phyloP scores from a whole-genome alignment of 1,140 invertebrate species.

The Colletes gigas region DNA sequence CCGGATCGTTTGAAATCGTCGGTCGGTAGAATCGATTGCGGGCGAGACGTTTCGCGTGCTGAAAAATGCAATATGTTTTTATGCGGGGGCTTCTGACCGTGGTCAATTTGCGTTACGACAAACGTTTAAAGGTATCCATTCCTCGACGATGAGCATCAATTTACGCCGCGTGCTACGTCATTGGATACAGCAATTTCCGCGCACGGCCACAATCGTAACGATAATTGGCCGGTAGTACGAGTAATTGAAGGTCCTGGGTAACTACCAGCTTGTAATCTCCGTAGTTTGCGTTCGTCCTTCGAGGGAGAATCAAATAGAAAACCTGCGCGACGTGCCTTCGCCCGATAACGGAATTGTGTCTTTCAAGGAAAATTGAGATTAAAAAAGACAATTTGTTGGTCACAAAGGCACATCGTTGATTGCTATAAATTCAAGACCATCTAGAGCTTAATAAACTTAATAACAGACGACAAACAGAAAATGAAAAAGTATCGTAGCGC shows the following conservation, averaged over 20 bases:
- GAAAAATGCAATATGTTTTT: neutral
- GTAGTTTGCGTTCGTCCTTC: neutral
- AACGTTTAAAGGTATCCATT: neutral
- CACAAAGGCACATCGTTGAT: too few relatives aligned
- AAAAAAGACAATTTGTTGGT: too few relatives aligned
- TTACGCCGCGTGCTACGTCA: neutral
- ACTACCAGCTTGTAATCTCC: too few relatives aligned
- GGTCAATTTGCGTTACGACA: neutral
- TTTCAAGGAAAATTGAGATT: neutral
- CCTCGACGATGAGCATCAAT: neutral
- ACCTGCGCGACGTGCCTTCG: too few relatives aligned
- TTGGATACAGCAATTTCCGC: neutral
- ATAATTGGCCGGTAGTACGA: slow-evolving; percentile 10
- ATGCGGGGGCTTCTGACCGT: neutral
- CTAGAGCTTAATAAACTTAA: too few relatives aligned
- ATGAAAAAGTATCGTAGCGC: too few relatives aligned
- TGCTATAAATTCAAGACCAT: too few relatives aligned
- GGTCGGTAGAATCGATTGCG: neutral
- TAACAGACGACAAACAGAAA: too few relatives aligned
- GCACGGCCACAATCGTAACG: neutral
- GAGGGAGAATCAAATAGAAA: neutral
- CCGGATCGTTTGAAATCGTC: slow-evolving; percentile 7
- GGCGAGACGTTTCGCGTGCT: neutral
- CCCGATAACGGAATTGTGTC: neutral
- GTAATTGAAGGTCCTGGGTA: slow-evolving; percentile 2